These are phyloP conservation scores for Crypturellus tataupa DNA, from an alignment of 2,797 vertebrate species.

Conservation along the genomic window DNA sequence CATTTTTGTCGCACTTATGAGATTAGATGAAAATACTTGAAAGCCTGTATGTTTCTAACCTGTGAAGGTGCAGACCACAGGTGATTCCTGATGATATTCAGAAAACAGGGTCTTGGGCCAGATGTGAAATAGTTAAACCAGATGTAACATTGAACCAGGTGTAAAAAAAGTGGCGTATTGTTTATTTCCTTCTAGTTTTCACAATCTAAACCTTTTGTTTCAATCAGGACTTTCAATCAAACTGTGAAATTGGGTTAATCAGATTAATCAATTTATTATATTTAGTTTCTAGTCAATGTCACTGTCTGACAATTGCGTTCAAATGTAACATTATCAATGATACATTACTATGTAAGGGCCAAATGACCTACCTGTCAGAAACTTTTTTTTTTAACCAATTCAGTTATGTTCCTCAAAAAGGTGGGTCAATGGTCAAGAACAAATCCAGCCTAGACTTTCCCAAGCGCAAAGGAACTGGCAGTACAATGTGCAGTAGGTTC, in stretches of 20 bases:
- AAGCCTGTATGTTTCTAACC: neutral
- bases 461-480: neutral
- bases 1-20: neutral
- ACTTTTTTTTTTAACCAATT: neutral
- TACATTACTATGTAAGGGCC: neutral
- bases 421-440: neutral
- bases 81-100: neutral
- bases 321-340: neutral
- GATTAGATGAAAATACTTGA: neutral
- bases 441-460: neutral
- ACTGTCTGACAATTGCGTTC: neutral
- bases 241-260: neutral
- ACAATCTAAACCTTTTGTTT: neutral
- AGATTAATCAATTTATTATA: neutral
- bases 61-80: neutral
- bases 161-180: neutral
- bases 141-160: neutral
- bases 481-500: rapidly evolving
- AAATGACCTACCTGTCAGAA: neutral
- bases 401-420: neutral
- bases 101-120: neutral
- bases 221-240: neutral
- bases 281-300: neutral
- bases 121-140: neutral
- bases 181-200: neutral